Evolutionary conservation across 2,113 vertebrate species (phyloP).

Genomic region (Scalopus aquaticus): DNA sequence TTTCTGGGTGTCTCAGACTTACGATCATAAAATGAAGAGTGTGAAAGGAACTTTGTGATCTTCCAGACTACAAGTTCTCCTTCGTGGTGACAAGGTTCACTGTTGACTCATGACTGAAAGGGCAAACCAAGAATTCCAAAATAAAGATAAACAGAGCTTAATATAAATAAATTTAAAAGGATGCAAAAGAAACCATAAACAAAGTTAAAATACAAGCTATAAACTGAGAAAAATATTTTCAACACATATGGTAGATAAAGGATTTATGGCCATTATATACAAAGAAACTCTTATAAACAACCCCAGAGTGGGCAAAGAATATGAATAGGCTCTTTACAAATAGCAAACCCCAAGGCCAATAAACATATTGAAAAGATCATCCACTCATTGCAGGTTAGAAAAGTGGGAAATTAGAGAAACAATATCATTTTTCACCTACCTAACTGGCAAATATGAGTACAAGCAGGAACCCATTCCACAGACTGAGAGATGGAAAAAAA

Average conservation of each 20-base stretch:
- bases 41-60: not conserved
- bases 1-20: not conserved
- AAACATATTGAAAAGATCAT: not conserved
- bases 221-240: constrained; percentile 65
- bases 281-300: constrained; percentile 40
- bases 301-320: not conserved
- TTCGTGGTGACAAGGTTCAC: not conserved
- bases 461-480: not conserved
- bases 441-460: not conserved
- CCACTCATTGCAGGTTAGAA: not conserved
- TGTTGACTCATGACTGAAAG: constrained; percentile 33
- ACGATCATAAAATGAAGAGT: not conserved
- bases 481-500: not conserved
- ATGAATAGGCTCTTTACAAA: constrained; percentile 29
- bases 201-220: constrained; percentile 31
- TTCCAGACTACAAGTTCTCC: not conserved
- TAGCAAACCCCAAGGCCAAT: not conserved
- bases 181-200: constrained; percentile 43
- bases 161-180: constrained; percentile 54
- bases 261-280: constrained; percentile 7
- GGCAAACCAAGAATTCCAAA: not conserved
- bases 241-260: constrained; percentile 53
- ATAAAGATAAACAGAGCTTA: constrained; percentile 37
- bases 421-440: not conserved
- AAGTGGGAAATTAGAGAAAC: constrained; percentile 23